Conservation (phyloP, 2,888 invertebrate species). For the Eristalis tenax region DNA sequence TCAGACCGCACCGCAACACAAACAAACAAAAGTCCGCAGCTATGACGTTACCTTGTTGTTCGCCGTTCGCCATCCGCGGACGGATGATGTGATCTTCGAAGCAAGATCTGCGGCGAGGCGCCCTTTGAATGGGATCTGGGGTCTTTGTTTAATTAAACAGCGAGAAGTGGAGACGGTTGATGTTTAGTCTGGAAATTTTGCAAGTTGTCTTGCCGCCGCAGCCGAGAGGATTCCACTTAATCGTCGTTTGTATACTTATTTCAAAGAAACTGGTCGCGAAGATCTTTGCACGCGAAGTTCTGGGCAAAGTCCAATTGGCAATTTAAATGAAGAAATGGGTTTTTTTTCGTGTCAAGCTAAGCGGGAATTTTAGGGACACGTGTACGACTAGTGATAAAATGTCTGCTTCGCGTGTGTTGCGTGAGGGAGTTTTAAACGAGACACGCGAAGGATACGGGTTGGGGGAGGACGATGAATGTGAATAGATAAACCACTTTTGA, state of each 20-base stretch:
- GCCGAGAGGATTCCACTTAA: not conserved
- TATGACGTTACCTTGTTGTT: not conserved
- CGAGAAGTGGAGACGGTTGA: not conserved
- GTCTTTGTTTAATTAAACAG: constrained; percentile 27
- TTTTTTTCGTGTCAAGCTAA: not conserved
- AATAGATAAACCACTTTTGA: too few species aligned
- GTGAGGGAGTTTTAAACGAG: too few species aligned
- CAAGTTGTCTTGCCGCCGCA: not conserved
- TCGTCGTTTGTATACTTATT: not conserved
- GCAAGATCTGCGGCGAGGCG: constrained; percentile 24
- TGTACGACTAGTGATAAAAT: too few species aligned
- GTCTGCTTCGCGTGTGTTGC: too few species aligned
- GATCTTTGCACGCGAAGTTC: not conserved
- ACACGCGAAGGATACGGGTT: too few species aligned
- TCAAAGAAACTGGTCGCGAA: not conserved
- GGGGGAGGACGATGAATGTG: too few species aligned
- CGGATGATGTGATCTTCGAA: constrained; percentile 13
- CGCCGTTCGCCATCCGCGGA: not conserved
- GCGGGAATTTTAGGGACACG: too few species aligned
- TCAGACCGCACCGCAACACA: constrained; percentile 5
- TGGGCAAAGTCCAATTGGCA: not conserved
- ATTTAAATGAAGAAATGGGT: not conserved
- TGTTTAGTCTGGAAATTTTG: constrained; percentile 24
- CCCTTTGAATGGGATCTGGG: constrained; percentile 2
- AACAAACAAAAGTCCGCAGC: constrained; percentile 3